Evolutionary conservation across 2,888 invertebrate species (phyloP).

Genomic region (Catocala sponsa): DNA sequence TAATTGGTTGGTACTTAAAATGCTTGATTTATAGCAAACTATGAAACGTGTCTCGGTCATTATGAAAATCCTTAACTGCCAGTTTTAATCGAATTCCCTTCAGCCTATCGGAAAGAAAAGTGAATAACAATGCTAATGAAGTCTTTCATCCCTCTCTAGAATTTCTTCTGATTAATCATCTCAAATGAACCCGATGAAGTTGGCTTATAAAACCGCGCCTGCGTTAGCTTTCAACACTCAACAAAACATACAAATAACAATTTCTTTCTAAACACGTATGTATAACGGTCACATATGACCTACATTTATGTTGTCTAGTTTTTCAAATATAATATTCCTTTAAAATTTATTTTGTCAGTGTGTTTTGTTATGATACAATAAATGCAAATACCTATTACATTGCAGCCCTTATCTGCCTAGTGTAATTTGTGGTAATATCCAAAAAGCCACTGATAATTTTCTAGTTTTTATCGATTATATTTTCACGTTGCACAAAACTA

Average conservation of each 20-base stretch:
- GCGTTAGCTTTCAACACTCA: not conserved
- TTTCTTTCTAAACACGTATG: no score
- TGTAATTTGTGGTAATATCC: no score
- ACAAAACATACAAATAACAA: not conserved
- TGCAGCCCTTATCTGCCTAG: no score
- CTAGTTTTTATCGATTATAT: no score
- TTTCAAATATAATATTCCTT: no score
- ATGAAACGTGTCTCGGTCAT: slow-evolving; percentile 40
- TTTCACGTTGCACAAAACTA: no score
- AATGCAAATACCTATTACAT: no score
- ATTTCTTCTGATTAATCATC: slow-evolving; percentile 63
- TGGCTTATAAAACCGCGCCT: slow-evolving; percentile 20
- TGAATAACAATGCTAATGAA: slow-evolving; percentile 75
- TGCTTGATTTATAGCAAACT: not conserved
- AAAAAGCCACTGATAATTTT: no score
- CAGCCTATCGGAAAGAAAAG: slow-evolving; percentile 63
- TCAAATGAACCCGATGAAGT: slow-evolving; percentile 50
- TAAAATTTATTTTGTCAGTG: no score
- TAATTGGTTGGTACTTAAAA: not conserved
- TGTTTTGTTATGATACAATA: no score
- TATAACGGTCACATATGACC: no score
- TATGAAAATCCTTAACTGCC: slow-evolving; percentile 56
- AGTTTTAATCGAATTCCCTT: slow-evolving; percentile 68
- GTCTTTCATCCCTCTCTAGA: slow-evolving; percentile 56
- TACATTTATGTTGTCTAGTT: no score